Evolutionary conservation across 2,797 vertebrate genomes (phyloP).

Genomic region (Podargus strigoides): DNA sequence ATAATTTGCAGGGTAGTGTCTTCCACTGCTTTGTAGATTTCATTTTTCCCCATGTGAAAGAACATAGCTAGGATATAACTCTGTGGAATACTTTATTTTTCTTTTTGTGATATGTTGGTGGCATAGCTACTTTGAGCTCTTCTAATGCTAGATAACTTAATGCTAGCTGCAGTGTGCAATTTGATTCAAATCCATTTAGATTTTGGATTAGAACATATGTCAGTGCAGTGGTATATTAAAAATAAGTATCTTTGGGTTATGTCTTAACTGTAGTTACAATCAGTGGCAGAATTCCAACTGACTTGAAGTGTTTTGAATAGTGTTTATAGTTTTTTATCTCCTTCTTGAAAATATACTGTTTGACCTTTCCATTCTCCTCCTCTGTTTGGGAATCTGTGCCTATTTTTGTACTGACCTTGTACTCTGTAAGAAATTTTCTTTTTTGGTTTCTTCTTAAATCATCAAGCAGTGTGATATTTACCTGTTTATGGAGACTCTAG

Average conservation of each 20-base stretch:
- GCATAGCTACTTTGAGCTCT: neutral
- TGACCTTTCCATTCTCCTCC: neutral
- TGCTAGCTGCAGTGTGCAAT: neutral
- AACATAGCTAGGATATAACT: neutral
- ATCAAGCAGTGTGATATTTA: neutral
- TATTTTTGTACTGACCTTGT: conserved; percentile 13
- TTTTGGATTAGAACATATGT: neutral
- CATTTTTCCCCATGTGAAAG: neutral
- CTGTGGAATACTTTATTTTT: neutral
- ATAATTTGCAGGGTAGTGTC: neutral
- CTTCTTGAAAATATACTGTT: neutral
- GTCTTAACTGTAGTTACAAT: neutral
- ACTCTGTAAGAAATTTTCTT: neutral
- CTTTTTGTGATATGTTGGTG: neutral
- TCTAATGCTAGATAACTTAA: neutral
- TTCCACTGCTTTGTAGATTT: neutral
- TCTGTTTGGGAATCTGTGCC: neutral
- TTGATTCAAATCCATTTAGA: neutral
- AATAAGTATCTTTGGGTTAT: neutral
- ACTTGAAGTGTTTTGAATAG: neutral
- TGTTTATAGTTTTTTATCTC: neutral
- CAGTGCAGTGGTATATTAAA: neutral
- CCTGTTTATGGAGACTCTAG: neutral
- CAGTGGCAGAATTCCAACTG: neutral
- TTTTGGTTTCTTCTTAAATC: neutral